Percentiles rank a stretch among this genome's conserved stretches.
These are phyloP conservation scores for Microplitis deprimator DNA, from an alignment of 2,888 invertebrate species.

Conservation along the genomic window DNA sequence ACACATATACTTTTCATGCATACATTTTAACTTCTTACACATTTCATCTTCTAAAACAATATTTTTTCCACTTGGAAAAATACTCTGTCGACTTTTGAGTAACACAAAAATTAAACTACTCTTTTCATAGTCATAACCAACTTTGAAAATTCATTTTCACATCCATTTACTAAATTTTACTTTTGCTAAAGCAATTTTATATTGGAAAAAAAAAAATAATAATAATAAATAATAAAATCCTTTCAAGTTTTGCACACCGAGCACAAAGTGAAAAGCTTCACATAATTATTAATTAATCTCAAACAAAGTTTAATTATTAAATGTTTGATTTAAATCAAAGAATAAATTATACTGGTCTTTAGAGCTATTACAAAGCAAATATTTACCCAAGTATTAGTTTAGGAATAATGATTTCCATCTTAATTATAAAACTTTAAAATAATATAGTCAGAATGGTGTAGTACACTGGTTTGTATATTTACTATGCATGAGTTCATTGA, in stretches of 20 bases:
- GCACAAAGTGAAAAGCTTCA: too few relatives aligned
- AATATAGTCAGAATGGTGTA: not conserved
- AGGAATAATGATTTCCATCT: not conserved
- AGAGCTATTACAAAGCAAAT: not conserved
- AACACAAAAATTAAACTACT: not conserved
- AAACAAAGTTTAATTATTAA: not conserved
- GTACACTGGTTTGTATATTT: conserved; percentile 1
- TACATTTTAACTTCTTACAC: not conserved
- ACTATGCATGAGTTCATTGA: conserved; percentile 2
- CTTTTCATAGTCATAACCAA: not conserved
- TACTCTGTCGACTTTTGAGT: not conserved
- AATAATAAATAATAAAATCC: too few relatives aligned
- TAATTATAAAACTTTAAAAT: not conserved
- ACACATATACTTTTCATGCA: not conserved
- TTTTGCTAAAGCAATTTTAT: not conserved
- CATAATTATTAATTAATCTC: too few relatives aligned
- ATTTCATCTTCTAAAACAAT: not conserved
- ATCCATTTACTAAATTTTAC: not conserved
- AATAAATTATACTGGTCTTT: not conserved
- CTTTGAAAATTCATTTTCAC: not conserved
- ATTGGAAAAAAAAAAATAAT: not conserved
- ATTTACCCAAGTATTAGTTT: not conserved
- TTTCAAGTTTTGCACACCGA: too few relatives aligned
- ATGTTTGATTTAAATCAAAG: not conserved
- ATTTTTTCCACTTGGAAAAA: not conserved